phyloP scores from a whole-genome alignment of 2,888 invertebrate genomes.

The Lottia gigantea region DNA sequence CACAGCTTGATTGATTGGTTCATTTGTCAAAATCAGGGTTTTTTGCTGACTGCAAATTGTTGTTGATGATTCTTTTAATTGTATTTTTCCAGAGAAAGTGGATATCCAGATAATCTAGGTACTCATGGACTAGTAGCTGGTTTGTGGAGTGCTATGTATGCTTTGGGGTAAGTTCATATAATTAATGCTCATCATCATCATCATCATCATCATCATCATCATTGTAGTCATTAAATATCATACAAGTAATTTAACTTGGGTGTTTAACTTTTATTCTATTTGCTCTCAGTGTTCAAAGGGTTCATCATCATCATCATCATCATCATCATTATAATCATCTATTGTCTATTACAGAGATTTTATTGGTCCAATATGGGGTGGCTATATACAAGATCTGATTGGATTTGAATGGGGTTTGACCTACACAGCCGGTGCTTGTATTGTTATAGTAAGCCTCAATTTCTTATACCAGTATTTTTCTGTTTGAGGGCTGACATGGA shows the following conservation, averaged over 20 bases:
- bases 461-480: too few relatives aligned
- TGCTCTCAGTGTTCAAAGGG: too few relatives aligned
- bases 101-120: conserved; percentile 8
- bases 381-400: conserved; percentile 12
- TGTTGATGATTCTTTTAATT: too few relatives aligned
- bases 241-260: too few relatives aligned
- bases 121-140: conserved; percentile 17
- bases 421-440: conserved; percentile 13
- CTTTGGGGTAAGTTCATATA: conserved; percentile 11
- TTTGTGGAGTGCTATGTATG: conserved; percentile 20
- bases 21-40: too few relatives aligned
- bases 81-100: conserved; percentile 4
- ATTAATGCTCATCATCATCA: background rate
- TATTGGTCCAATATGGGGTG: conserved; percentile 20
- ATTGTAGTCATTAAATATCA: too few relatives aligned
- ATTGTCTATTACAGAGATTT: conserved; percentile 15
- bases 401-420: conserved; percentile 16
- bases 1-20: too few relatives aligned
- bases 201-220: background rate
- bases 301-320: too few relatives aligned
- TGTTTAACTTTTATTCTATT: too few relatives aligned
- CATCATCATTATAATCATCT: too few relatives aligned
- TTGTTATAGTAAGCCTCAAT: conserved; percentile 10
- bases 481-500: conserved; percentile 22
- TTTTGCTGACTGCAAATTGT: too few relatives aligned